Conservation (phyloP, 2,888 invertebrate species). For the Latrodectus hesperus region DNA sequence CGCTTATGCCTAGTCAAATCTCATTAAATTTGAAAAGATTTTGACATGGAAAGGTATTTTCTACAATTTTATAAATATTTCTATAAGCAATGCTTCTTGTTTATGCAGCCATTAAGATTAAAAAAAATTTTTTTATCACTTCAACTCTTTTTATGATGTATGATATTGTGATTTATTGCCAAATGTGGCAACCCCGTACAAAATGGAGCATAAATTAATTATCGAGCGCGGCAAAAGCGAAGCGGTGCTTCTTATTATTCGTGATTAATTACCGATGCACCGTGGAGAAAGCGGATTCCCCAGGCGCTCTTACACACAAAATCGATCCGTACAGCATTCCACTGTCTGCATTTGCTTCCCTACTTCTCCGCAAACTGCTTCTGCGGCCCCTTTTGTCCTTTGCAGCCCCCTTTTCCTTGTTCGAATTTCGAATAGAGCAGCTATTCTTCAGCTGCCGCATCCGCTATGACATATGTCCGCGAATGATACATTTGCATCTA, state of each 20-base stretch:
- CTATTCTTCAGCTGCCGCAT: background rate
- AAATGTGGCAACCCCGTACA: background rate
- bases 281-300: conserved; percentile 47
- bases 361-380: conserved; percentile 8
- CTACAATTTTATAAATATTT: too few species aligned
- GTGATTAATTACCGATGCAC: conserved; percentile 64
- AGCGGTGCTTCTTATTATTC: conserved; percentile 58
- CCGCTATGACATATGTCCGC: background rate
- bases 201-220: conserved; percentile 60
- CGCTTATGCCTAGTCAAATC: too few species aligned
- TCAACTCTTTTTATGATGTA: too few species aligned
- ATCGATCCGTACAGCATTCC: conserved; percentile 48
- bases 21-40: too few species aligned
- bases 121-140: too few species aligned
- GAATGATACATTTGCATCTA: background rate
- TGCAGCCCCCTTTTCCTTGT: background rate
- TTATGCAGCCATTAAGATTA: too few species aligned
- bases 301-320: conserved; percentile 4
- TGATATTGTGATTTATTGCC: background rate
- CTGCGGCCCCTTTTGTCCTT: background rate
- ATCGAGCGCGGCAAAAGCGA: conserved; percentile 53
- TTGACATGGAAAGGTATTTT: too few species aligned
- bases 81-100: too few species aligned
- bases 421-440: conserved; percentile 1
- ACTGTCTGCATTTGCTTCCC: conserved; percentile 3